Base-by-base conservation (phyloP, 1,140 invertebrate genomes). In the Temnothorax nylanderi region DNA sequence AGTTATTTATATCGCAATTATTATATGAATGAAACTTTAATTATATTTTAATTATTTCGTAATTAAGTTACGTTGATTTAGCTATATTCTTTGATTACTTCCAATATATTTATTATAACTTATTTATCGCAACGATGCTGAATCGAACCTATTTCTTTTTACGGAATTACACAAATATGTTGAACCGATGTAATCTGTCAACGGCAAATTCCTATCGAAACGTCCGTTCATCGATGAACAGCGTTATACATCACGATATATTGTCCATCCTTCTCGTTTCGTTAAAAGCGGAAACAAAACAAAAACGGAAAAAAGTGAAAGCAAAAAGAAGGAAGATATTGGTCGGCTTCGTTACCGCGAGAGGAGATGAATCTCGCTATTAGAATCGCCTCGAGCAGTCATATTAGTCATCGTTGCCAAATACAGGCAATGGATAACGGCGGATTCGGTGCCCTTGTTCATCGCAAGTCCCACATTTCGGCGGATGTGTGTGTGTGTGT, bases 361-460 rank as follows among this genome's bases (percentile, higher is more conserved):
- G 69, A 84, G 54, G 69, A 75, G 56, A 84, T 84, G 41, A 84
- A 84, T 84, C 41, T 71, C 54, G 80, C 58, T 84, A 56, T 84
- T 84, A 84, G 80, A 49, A 84, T 47, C 69, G 80, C 18, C 80
- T 84, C 80, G 80, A 75, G 56, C 69, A 34, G 34, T 75, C 69
- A 47, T 84, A 84, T 84, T 84, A 84, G 80, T 84, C 41, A 89
- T 26, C 65, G 82, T 86, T 84, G 69, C 85, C 85, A 87, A 77
- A 90, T 84, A 74, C 69, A 56, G 85, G 44, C 80, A 44, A 67
- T 34, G 58, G 62, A 69, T 88, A 71, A 81, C 78, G 65, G 54
- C 75, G 87, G 41, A 89, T 89, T 76, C 87, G 71, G 44, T 60
- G 51, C 65, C 47, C 85, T 87, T 87, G 78, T 87, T 84, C 65